Base-by-base conservation (phyloP, 2,888 invertebrate species). In the Pachycephus smyrnensis region DNA sequence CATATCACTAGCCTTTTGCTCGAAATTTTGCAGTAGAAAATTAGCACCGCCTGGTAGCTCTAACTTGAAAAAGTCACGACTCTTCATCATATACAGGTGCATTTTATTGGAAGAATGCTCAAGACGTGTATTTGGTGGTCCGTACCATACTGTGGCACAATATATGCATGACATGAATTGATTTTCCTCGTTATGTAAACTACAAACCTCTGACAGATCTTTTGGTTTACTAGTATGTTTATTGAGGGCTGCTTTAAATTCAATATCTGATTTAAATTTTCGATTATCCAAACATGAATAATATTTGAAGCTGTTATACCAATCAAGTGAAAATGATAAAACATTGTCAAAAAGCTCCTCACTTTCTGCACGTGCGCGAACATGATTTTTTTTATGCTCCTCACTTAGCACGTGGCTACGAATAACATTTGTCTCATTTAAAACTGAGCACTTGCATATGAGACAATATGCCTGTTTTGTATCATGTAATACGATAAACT, bases 131-230 rank as follows among this genome's bases (percentile, higher is more conserved):
- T 82, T 71, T 12, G 73, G 12, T 0, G 40, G n/a, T 12, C 80
- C 83, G 32, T 84, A 77, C 89, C 89, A 89, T 73, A 82, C 84
- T 11, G 79, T 80, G 4, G 87, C 84, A 79, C 89, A 89, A 12
- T 80, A 69, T 73, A 87, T 81, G 75, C 89, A 89, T 35, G 84
- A 83, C 69, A 85, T 84, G 68, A 75, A 0, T 12, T n/a, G 35
- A 86, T 85, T 4, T 37, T 77, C 4, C 0, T 0, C 11, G 68
- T 11, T 3, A 15, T 37, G 69, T 31, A 69, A 69, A 69, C 12
- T 69, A 69, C 69, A 30, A 31, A 69, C 31, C 69, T 37, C 1
- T 37, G 69, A 69, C 2, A 31, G 30, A 30, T 31, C 30, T 69
- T n/a, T 69, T 9, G 30, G 11, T 69, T 31, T 12, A 31, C 31